A percentile compares a stretch with the other conserved stretches of the same genome.
Conservation (phyloP, 2,888 invertebrate species). For the Exephanes ischioxanthus region DNA sequence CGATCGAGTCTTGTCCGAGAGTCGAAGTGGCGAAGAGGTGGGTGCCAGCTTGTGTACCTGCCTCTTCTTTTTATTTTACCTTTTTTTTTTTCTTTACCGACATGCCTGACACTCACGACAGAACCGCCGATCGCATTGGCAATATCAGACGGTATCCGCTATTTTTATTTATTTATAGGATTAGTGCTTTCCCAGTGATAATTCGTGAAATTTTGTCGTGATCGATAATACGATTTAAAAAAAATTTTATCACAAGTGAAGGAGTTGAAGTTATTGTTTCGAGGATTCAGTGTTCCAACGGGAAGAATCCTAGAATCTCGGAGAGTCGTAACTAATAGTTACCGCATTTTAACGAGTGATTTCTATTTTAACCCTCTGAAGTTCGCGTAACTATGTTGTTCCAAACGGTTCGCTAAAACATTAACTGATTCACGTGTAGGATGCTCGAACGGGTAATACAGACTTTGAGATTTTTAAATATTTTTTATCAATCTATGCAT, state of each 20-base stretch:
- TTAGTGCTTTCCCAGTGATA: constrained; percentile 11
- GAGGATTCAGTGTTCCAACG: neutral
- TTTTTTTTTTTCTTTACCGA: constrained; percentile 50
- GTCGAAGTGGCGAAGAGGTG: constrained; percentile 63
- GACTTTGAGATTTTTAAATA: neutral
- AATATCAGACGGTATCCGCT: constrained; percentile 73
- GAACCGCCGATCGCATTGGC: constrained; percentile 77
- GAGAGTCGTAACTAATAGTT: neutral
- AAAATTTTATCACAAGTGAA: neutral
- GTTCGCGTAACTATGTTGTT: neutral
- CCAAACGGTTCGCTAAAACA: neutral
- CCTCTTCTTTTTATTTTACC: constrained; percentile 47
- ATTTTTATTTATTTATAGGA: constrained; percentile 3
- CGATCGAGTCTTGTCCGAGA: constrained; percentile 72
- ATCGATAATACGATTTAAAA: neutral
- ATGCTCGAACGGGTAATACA: neutral
- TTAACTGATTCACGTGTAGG: neutral
- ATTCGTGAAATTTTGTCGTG: neutral
- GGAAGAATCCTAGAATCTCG: neutral
- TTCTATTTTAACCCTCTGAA: neutral
- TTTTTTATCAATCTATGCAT: neutral
- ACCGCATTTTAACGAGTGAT: neutral
- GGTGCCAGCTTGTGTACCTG: constrained; percentile 69
- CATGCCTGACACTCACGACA: constrained; percentile 79
- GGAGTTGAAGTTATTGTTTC: neutral